Base-by-base conservation (phyloP, 2,888 invertebrate species). In the Scaptomyza flava region DNA sequence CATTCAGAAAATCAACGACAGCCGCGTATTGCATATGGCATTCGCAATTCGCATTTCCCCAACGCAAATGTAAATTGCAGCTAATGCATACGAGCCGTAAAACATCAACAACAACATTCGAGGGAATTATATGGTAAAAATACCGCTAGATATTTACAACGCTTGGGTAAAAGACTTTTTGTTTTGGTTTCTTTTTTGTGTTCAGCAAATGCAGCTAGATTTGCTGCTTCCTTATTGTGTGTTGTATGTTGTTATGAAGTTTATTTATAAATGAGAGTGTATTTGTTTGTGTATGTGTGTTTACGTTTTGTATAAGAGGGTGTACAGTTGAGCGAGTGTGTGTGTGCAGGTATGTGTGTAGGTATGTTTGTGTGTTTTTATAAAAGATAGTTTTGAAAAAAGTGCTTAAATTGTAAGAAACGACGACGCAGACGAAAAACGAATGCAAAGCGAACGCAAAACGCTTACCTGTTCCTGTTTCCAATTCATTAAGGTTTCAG, bases 381-480 rank as follows among this genome's bases (percentile, higher is more conserved):
- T 61, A 81, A 81, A 81, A 85, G 66, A 85, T 85, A 85, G 81
- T 82, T 79, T 86, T 69, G 62, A 74, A 79, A 85, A 81, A 82
- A 86, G 81, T 82, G 81, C 82, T 86, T 87, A 83, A 81, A 78
- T 84, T 81, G 79, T 84, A 78, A 73, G 58, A 82, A 76, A 79
- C 81, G 75, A 65, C 82, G 79, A 72, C 66, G 77, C 79, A 70
- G 51, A 77, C 76, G 76, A 77, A 62, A 78, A 70, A 78, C 76
- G 66, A 79, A 74, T 82, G 78, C 66, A 76, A 75, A 78, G 70
- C 57, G 50, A 79, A 77, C 66, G 60, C 47, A 66, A 69, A 69
- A 47, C 52, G 76, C 89, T 87, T 88, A 87, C 87, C 87, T 87
- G 87, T 75, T 87, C 87, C 87, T 87, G 80, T 73, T 70, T 69